Percentiles rank a stretch among this genome's conserved stretches.
These are phyloP conservation scores for Cherax quadricarinatus DNA, from an alignment of 1,140 invertebrate genomes.

Conservation along the genomic window DNA sequence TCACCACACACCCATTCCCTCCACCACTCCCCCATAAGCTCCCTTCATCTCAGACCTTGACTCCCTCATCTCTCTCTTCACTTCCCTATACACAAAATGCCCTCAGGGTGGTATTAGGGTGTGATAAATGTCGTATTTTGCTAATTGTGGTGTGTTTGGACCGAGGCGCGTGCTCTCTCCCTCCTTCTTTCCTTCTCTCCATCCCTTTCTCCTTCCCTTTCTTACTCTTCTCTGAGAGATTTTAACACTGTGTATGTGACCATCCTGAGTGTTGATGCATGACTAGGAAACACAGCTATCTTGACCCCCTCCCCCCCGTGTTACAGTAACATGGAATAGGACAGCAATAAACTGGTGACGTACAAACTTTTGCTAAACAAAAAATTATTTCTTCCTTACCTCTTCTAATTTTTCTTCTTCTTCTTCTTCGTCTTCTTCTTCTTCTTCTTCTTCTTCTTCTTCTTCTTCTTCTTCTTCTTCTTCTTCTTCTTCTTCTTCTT, in stretches of 20 bases:
- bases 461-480: neutral
- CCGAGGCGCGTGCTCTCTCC: neutral
- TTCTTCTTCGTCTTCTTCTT: neutral
- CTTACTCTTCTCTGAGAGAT: neutral
- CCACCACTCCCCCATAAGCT: neutral
- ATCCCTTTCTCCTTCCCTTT: neutral
- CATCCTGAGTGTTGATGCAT: too few species aligned
- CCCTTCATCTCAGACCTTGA: neutral
- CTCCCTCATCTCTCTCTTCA: neutral
- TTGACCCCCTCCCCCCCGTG: neutral
- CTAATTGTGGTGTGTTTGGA: slow-evolving; percentile 45
- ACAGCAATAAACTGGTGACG: too few species aligned
- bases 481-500: neutral
- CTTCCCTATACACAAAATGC: neutral
- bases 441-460: neutral
- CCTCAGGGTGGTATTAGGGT: neutral
- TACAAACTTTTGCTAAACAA: too few species aligned
- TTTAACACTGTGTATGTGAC: too few species aligned
- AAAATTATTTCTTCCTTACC: too few species aligned
- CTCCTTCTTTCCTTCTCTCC: neutral
- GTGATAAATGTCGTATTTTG: slow-evolving; percentile 47
- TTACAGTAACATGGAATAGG: too few species aligned
- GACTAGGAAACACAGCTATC: too few species aligned
- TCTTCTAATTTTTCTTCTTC: neutral
- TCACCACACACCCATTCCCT: neutral